Evolutionary conservation across 2,797 vertebrate genomes (phyloP), one percentile per base, ranked within the genome.

Genomic region (Malurus splendens): DNA sequence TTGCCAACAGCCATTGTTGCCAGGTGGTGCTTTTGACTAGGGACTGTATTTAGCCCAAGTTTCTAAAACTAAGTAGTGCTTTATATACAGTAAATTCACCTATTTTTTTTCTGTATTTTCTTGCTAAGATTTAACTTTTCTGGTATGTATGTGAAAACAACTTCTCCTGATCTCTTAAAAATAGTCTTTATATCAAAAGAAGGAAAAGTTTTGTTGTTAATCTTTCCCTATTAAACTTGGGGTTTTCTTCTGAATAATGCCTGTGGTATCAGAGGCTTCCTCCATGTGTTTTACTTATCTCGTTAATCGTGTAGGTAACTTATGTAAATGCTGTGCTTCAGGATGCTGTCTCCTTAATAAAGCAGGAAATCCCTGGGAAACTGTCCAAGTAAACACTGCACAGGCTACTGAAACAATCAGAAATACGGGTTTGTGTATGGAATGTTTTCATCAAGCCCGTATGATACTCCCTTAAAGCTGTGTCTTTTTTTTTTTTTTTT

Each of bases 351-450:
- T 87, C 62, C 56, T 87, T 85, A 75, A 87, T 85, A 94, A 93
- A 86, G 80, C 85, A 89, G 92, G 90, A 94, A 91, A 92, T 90
- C 73, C 36, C 77, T 86, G 74, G 84, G 82, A 91, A 89, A 45
- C 36, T 83, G 24, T 83, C 67, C 86, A 94, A 89, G 80, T 76
- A 89, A 93, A 84, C 74, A 79, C 39, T 33, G 32, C 9, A 13
- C 24, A 61, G 64, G 64, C 82, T 92, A 89, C 89, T 2, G 4
- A 76, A 91, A 87, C 59, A 83, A 83, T 73, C 71, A 87, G 71
- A 76, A 91, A 81, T 79, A 48, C 0, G 0, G 23, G 28, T 66
- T 67, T 87, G 56, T 73, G 4, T 59, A 44, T 66, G 7, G 67
- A 87, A 55, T 44, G 48, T 72, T 85, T 89, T 83, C 52, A 81